Evolutionary conservation across 2,113 vertebrate genomes (phyloP).

Genomic region (Urocitellus parryii): DNA sequence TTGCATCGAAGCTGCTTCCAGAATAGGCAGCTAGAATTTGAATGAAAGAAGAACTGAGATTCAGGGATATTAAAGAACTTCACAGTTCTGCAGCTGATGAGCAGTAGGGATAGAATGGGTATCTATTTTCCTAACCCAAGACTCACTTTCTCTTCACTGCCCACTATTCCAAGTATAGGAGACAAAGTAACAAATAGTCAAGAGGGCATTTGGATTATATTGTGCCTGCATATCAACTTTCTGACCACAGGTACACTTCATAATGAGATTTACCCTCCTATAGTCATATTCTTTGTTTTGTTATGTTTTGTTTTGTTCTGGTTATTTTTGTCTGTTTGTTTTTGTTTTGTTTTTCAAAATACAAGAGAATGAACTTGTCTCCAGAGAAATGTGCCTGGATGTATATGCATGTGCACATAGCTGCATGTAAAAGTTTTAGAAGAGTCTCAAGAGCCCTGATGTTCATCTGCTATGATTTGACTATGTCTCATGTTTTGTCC

Average conservation of each 20-base stretch:
- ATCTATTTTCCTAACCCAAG: too few relatives aligned
- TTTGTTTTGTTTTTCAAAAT: background rate
- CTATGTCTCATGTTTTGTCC: background rate
- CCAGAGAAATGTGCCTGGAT: background rate
- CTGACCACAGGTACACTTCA: background rate
- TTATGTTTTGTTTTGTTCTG: too few relatives aligned
- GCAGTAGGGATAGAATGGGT: background rate
- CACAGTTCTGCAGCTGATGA: background rate
- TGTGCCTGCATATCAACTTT: background rate
- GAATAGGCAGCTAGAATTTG: background rate
- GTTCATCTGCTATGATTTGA: background rate
- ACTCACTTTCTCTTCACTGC: background rate
- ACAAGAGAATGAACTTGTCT: background rate
- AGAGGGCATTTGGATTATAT: background rate
- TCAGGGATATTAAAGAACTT: background rate
- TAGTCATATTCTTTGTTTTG: too few relatives aligned
- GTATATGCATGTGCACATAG: background rate
- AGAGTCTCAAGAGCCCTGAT: background rate
- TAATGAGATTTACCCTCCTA: background rate
- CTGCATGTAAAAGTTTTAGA: background rate
- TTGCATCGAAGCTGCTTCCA: background rate
- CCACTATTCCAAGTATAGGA: background rate
- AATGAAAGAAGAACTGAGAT: background rate
- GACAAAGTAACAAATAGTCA: background rate
- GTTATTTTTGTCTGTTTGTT: too few relatives aligned